Evolutionary conservation across 2,113 vertebrate species (phyloP).

Genomic region (Rattus norvegicus): DNA sequence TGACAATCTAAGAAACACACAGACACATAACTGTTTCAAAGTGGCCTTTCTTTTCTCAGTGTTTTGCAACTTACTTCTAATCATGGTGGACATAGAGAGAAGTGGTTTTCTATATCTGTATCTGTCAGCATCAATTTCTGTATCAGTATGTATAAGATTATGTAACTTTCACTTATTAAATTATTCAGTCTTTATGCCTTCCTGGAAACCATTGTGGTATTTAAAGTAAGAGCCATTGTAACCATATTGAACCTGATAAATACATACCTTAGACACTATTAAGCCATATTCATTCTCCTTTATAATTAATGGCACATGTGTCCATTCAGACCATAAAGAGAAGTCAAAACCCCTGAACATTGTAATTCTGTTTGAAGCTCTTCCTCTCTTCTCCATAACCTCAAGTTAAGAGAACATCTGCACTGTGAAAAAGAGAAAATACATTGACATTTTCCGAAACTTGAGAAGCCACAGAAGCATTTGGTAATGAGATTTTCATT

Average conservation of each 20-base stretch:
- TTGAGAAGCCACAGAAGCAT: conserved; percentile 9
- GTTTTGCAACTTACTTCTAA: neutral
- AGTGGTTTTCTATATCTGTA: neutral
- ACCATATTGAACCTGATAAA: conserved; percentile 10
- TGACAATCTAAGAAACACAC: neutral
- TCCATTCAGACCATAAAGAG: neutral
- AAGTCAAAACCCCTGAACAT: neutral
- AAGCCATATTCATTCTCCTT: neutral
- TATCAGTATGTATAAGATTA: neutral
- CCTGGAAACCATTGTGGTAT: neutral
- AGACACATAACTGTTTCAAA: neutral
- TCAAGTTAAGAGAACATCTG: conserved; percentile 62
- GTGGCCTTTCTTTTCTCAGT: neutral
- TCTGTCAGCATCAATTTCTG: neutral
- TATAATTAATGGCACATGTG: neutral
- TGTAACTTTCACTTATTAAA: conserved; percentile 33
- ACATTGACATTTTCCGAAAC: conserved; percentile 40
- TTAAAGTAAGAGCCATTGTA: neutral
- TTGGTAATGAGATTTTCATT: conserved; percentile 62
- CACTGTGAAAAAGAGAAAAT: conserved; percentile 17
- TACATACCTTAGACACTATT: conserved; percentile 9
- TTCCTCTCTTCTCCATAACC: conserved; percentile 40
- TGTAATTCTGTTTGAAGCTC: neutral
- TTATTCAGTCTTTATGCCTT: neutral
- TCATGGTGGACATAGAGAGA: neutral